These are phyloP conservation scores for Tyria jacobaeae DNA, from an alignment of 2,888 invertebrate genomes.

Conservation along the genomic window DNA sequence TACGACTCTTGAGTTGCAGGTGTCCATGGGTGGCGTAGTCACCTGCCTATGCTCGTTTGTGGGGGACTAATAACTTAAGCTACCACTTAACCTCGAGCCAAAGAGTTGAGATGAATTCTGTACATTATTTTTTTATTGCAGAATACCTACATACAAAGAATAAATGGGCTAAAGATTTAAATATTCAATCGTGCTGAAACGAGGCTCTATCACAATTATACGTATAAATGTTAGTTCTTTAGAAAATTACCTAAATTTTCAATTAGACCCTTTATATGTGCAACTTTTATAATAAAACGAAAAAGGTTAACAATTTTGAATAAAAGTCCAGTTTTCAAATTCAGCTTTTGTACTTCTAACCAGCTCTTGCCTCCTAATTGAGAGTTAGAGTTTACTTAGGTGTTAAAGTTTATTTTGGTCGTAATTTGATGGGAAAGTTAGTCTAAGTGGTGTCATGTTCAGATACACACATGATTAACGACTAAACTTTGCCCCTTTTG, in stretches of 20 bases:
- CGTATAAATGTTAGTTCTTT: background rate
- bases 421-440: slow-evolving; percentile 35
- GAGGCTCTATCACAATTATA: background rate
- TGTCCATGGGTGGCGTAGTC: no score
- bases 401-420: slow-evolving; percentile 43
- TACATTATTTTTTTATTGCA: no score
- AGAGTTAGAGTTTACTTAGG: slow-evolving; percentile 45
- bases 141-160: no score
- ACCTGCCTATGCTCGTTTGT: no score
- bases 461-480: slow-evolving; percentile 56
- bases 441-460: slow-evolving; percentile 42
- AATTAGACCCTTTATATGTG: background rate
- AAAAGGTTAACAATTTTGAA: background rate
- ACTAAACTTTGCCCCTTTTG: slow-evolving; percentile 36
- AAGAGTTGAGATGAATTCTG: no score
- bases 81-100: no score
- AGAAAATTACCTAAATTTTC: background rate
- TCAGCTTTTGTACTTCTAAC: slow-evolving; percentile 9
- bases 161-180: background rate
- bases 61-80: no score
- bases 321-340: slow-evolving; percentile 4
- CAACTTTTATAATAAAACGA: background rate
- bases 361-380: slow-evolving; percentile 16
- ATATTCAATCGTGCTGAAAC: background rate
- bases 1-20: no score